Conservation (phyloP, 2,797 vertebrate genomes). For the Pangasius sanitwongsei region DNA sequence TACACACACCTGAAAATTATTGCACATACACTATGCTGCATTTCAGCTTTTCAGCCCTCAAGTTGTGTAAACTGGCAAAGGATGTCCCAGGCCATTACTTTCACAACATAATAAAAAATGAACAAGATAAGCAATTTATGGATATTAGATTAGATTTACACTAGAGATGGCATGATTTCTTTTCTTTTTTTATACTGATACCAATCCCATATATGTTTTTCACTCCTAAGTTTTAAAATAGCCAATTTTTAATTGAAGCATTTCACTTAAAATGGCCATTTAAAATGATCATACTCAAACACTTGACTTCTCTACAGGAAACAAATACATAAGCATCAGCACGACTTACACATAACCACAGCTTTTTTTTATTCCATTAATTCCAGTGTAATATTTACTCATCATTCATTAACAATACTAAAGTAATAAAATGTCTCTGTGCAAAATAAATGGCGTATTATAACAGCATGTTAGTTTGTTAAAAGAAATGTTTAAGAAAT, state of each 20-base stretch:
- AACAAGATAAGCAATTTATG: background rate
- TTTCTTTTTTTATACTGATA: background rate
- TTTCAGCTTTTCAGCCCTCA: background rate
- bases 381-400: background rate
- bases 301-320: background rate
- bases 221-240: background rate
- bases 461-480: background rate
- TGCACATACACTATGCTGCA: background rate
- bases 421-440: background rate
- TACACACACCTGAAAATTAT: background rate
- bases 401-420: background rate
- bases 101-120: background rate
- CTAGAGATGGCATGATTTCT: background rate
- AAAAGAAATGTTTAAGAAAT: too few species aligned
- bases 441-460: background rate
- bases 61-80: background rate
- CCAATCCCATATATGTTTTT: background rate
- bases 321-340: background rate
- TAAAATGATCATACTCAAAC: background rate
- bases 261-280: background rate
- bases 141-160: background rate
- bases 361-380: background rate
- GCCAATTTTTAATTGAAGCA: background rate
- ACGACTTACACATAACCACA: background rate
- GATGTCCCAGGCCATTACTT: background rate